Evolutionary conservation across 2,797 vertebrate genomes (phyloP).

Genomic region (Diplodus puntazzo): DNA sequence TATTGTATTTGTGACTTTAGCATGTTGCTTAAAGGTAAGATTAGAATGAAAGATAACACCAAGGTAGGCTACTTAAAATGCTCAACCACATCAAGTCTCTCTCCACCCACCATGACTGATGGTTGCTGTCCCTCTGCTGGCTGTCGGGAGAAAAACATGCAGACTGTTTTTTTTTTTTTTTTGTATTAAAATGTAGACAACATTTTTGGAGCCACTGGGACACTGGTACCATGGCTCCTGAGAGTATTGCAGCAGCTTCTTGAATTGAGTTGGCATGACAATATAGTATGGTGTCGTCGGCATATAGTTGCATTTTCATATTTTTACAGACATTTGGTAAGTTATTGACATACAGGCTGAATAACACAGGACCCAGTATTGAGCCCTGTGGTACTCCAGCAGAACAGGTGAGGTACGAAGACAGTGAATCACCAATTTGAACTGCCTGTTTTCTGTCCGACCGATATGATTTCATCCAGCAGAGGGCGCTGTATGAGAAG

Average conservation of each 20-base stretch:
- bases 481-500: neutral
- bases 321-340: neutral
- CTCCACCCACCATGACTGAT: neutral
- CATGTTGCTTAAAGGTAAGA: neutral
- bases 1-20: neutral
- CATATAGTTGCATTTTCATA: too few relatives aligned
- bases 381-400: neutral
- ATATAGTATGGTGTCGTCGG: too few relatives aligned
- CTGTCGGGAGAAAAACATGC: neutral
- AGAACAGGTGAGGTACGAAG: neutral
- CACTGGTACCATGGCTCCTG: neutral
- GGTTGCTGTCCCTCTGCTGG: neutral
- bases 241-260: neutral
- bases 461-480: neutral
- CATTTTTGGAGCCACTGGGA: neutral
- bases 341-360: neutral
- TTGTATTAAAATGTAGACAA: neutral
- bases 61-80: neutral
- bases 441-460: neutral
- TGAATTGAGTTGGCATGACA: too few relatives aligned
- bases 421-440: neutral
- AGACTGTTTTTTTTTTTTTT: too few relatives aligned
- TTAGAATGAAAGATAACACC: neutral
- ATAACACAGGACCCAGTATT: neutral
- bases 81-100: neutral